Base-by-base conservation (phyloP, 2,797 vertebrate genomes). In the Coendou prehensilis region DNA sequence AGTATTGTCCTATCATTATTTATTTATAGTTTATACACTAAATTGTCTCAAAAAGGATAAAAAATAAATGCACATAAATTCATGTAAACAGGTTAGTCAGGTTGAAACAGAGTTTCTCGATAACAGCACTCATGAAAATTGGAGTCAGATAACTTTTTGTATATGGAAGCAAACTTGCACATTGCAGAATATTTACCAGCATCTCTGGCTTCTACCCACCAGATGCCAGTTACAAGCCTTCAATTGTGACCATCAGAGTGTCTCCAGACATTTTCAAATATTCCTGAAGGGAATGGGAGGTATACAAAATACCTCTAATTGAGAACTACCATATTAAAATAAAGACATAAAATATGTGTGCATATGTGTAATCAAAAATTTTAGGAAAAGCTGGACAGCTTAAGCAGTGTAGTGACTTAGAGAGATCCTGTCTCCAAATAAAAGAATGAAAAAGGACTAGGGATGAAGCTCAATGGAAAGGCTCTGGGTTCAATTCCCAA, bases 11-110 rank as follows among this genome's bases (percentile, higher is more conserved):
- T 47, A 30, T 26, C 71, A 33, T 28, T 45, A 56, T 61, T 92
- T 91, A 22, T 41, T 59, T 73, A 57, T 47, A 94, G 76, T 37
- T 93, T 22, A 63, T 87, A 85, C 57, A 50, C 26, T 64, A 86
- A 85, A 73, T 64, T 83, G 17, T 47, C 67, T 93, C 45, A 45
- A 69, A 86, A 76, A 5, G 13, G 15, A 75, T 59, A 84, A 93
- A 82, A 83, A 87, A 89, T 45, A 89, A 92, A 73, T 2, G 5
- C 14, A 4, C 14, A 28, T 50, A 73, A 18, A 57, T 9, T 56
- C 28, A 54, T 5, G 9, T 7, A 11, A 56, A 56, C 47, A 90
- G 47, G 11, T 56, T 81, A 88, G n/a, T 64, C 23, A 45, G 15
- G 5, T 78, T 81, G 76, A 64, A 78, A n/a, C 7, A 82, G 37